Evolutionary conservation across 2,888 invertebrate genomes (phyloP), one percentile per base, ranked within the genome.

Genomic region (Meiosimyza platycephala): DNA sequence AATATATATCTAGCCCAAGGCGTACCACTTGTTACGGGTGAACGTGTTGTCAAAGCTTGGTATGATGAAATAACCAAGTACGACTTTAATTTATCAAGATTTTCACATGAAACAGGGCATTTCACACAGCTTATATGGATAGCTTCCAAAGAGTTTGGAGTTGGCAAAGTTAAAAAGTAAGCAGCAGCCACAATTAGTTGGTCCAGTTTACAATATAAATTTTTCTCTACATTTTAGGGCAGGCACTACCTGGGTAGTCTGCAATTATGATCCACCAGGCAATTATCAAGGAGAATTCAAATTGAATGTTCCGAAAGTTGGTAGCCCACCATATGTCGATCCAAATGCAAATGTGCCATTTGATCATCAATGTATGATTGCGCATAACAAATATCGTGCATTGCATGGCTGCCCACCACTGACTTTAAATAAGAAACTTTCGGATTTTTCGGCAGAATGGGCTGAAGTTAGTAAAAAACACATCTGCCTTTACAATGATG

Each of bases 101-200:
- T 93, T 2, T 88, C 88, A 2, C 90, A 90, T 69, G 90, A 90
- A 71, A 91, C 93, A 76, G 95, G 95, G 15, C 95, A 96, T 83
- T 95, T 96, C 82, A 92, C 94, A 0, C 96, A 96, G 88, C 91
- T 96, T 7, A 89, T 95, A n/a, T 95, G 95, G 95, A 92, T 92
- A 79, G 91, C 90, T 62, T 92, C 91, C 72, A 90, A 89, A 72
- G 92, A 94, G 81, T 84, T 96, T 16, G 96, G 96, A 0, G 91
- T 95, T 0, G 95, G 93, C 3, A 90, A 92, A 80, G 33, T 71
- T 62, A 71, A 51, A 60, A 73, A 60, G 76, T 78, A 76, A 74
- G 74, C 6, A 65, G 28, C 18, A 18, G 12, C 16, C 57, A 15
- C 3, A n/a, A 12, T 5, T 28, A 11, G 12, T 13, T 57, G 12